phyloP scores from a whole-genome alignment of 2,888 invertebrate genomes.

The Hydrotaea cyrtoneurina region DNA sequence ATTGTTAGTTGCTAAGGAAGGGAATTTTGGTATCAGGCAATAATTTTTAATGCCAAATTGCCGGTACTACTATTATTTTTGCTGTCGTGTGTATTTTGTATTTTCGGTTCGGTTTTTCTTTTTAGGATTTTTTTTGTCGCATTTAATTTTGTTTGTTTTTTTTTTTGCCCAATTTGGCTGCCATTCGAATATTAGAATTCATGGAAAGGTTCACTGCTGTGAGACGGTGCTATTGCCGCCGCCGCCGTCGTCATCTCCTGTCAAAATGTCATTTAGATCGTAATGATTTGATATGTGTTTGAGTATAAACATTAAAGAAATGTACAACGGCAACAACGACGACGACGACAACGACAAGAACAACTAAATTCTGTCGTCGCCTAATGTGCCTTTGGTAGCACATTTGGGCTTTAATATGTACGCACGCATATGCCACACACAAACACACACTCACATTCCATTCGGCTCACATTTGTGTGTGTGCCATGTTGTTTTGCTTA shows the following conservation, averaged over 20 bases:
- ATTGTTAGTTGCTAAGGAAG: not conserved
- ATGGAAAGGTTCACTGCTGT: not conserved
- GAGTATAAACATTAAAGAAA: conserved; percentile 72
- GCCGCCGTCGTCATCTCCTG: conserved; percentile 74
- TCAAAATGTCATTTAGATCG: conserved; percentile 81
- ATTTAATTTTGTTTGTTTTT: conserved; percentile 3
- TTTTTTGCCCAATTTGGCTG: not conserved
- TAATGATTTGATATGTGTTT: conserved; percentile 80
- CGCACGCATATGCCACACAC: conserved; percentile 26
- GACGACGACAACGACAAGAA: conserved; percentile 48
- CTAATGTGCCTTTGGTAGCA: conserved; percentile 56
- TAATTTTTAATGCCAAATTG: conserved; percentile 55
- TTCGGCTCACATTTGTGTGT: not conserved
- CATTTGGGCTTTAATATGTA: conserved; percentile 14
- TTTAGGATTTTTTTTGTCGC: not conserved
- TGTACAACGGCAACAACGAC: conserved; percentile 52
- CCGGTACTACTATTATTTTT: conserved; percentile 15
- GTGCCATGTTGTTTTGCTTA: conserved; percentile 18
- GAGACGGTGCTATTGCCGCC: conserved; percentile 4
- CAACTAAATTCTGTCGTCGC: conserved; percentile 3
- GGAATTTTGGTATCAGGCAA: conserved; percentile 44
- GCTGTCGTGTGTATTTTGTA: not conserved
- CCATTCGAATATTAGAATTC: conserved; percentile 6
- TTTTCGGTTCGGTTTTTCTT: not conserved
- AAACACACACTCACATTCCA: no score